A percentile compares a stretch with the other conserved stretches of the same genome.
phyloP scores from a whole-genome alignment of 2,888 invertebrate genomes.

The Maniola hyperantus region DNA sequence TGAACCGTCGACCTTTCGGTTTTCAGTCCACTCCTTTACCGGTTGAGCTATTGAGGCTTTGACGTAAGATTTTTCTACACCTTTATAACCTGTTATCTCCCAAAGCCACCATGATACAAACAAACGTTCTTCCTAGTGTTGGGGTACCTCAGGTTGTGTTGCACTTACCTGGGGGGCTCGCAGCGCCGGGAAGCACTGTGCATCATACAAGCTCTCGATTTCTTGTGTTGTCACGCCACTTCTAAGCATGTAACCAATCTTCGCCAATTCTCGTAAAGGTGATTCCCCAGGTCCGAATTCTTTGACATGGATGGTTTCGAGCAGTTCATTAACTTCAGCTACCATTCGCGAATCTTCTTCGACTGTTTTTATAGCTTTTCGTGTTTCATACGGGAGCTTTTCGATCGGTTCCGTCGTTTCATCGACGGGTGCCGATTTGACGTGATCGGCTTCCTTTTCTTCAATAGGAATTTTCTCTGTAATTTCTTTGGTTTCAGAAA shows the following conservation, averaged over 20 bases:
- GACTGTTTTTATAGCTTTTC: slow-evolving; percentile 79
- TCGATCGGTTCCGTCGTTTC: slow-evolving; percentile 79
- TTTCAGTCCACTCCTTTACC: no score
- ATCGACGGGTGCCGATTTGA: slow-evolving; percentile 78
- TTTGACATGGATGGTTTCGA: slow-evolving; percentile 88
- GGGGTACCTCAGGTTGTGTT: neutral
- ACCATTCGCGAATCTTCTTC: slow-evolving; percentile 83
- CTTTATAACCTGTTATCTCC: no score
- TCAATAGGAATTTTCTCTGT: neutral
- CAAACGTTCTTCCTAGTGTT: no score
- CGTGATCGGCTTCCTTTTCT: slow-evolving; percentile 75
- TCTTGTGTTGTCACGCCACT: slow-evolving; percentile 89
- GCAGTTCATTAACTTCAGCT: slow-evolving; percentile 88
- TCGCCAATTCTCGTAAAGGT: slow-evolving; percentile 90
- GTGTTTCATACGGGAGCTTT: slow-evolving; percentile 79
- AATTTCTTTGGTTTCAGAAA: neutral
- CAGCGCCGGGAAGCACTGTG: slow-evolving; percentile 90
- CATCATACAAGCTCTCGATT: slow-evolving; percentile 90
- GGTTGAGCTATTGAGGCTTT: no score
- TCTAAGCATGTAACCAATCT: slow-evolving; percentile 89
- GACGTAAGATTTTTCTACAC: no score
- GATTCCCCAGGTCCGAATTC: slow-evolving; percentile 92
- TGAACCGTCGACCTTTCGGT: no score
- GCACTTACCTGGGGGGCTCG: slow-evolving; percentile 85
- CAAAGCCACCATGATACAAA: no score